These are phyloP conservation scores for Anagrus nilaparvatae DNA, from an alignment of 1,140 invertebrate species.

Conservation along the genomic window DNA sequence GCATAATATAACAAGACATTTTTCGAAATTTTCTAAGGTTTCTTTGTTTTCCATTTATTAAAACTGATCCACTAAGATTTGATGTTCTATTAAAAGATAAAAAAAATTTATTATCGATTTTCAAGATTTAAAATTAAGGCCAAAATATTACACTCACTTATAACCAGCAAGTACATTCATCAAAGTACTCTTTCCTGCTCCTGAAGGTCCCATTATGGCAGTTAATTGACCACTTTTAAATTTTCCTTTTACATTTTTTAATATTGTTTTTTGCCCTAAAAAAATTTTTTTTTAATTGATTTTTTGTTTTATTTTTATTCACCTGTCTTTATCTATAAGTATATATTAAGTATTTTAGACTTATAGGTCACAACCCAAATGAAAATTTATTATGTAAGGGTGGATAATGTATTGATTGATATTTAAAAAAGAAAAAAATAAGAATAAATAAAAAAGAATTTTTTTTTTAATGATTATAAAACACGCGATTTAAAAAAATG, in stretches of 20 bases:
- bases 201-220: slow-evolving; percentile 90
- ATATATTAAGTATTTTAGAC: too few relatives aligned
- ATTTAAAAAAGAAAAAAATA: too few relatives aligned
- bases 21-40: slow-evolving; percentile 68
- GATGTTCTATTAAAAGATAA: slow-evolving; percentile 37
- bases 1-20: slow-evolving; percentile 84
- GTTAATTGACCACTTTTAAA: slow-evolving; percentile 71
- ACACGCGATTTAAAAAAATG: not conserved
- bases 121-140: not conserved
- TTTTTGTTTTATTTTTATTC: too few relatives aligned
- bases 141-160: slow-evolving; percentile 55
- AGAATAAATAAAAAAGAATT: too few relatives aligned
- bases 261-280: slow-evolving; percentile 61
- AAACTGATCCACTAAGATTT: slow-evolving; percentile 45
- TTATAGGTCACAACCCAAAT: too few relatives aligned
- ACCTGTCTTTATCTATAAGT: too few relatives aligned
- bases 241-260: slow-evolving; percentile 77
- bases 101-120: not conserved
- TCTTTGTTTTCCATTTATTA: slow-evolving; percentile 58
- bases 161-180: slow-evolving; percentile 87
- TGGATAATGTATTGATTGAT: too few relatives aligned
- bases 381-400: too few relatives aligned
- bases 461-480: slow-evolving; percentile 1
- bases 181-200: slow-evolving; percentile 85
- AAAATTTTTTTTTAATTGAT: too few relatives aligned